Evolutionary conservation across 2,797 vertebrate species (phyloP), one percentile per base, ranked within the genome.

Genomic region (Vultur gryphus): DNA sequence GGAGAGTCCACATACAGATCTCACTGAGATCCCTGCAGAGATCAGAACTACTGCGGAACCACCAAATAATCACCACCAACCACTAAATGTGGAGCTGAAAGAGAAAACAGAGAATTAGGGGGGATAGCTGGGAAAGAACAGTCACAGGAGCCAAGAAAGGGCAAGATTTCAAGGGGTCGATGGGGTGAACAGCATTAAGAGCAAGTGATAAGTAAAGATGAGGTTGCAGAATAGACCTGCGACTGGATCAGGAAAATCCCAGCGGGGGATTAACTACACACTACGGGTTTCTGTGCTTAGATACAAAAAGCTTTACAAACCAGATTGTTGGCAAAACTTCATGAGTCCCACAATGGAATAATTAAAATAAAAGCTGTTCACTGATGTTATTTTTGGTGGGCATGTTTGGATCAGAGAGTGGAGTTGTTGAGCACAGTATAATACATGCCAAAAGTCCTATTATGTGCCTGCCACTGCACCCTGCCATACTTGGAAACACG

Each of bases 351-450:
- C 90, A 83, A 71, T 96, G 94, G 75, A 97, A 97, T 97, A 97
- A 95, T 96, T 96, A 92, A 94, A 96, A 94, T 95, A 93, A 95
- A 95, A 93, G 94, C 81, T 95, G 90, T 93, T 95, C 94, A 90
- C 84, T 97, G 86, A 95, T 94, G 95, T 96, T 97, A 96, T 97
- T 96, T 97, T 97, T 97, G 96, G 92, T 97, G 94, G 90, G 92
- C 90, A 94, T 97, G 93, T 96, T 97, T 97, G 95, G 94, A 97
- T 97, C 90, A 95, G 86, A 94, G 84, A 87, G 72, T 26, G 31
- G 81, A 96, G 90, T 94, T 97, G 93, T 97, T 89, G 84, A 96
- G 94, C 92, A 91, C 75, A 87, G 77, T 84, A 87, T 61, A 93
- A 94, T 69, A 90, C 78, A 93, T 65, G 88, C 96, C 96, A 93